Percentiles rank a stretch among this genome's conserved stretches.
Evolutionary conservation across 2,113 vertebrate species (phyloP).

Genomic region (Lasiurus cinereus): DNA sequence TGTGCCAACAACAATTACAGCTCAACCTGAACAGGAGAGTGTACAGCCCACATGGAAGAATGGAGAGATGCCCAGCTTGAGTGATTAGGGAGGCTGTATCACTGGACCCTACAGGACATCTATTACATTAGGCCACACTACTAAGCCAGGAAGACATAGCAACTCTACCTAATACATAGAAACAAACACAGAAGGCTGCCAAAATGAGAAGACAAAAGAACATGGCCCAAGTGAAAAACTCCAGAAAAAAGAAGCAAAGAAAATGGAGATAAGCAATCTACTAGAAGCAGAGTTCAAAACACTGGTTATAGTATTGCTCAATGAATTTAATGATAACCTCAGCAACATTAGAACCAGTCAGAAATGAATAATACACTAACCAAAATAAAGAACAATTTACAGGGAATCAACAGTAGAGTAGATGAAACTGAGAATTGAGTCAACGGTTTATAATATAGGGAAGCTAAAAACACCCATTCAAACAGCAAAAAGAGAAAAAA

Average conservation of each 20-base stretch:
- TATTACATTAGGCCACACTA: not conserved
- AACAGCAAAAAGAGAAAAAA: not conserved
- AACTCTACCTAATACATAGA: not conserved
- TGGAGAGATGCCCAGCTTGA: not conserved
- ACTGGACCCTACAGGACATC: not conserved
- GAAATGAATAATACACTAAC: not conserved
- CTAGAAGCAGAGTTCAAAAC: not conserved
- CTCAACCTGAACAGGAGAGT: not conserved
- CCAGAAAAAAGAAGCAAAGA: not conserved
- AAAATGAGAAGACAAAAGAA: not conserved
- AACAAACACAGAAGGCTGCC: not conserved
- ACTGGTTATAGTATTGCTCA: not conserved
- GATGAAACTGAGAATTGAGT: not conserved
- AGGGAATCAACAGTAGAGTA: not conserved
- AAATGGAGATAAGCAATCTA: not conserved
- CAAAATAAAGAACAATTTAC: not conserved
- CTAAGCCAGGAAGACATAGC: not conserved
- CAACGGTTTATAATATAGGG: not conserved
- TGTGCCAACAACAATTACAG: not conserved
- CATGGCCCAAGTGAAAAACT: not conserved
- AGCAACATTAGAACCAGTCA: not conserved
- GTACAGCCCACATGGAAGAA: not conserved
- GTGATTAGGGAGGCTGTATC: not conserved
- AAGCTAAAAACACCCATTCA: not conserved
- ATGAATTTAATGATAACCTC: not conserved